Evolutionary conservation across 2,888 invertebrate species (phyloP), one percentile per base, ranked within the genome.

Genomic region (Cryptus armator): DNA sequence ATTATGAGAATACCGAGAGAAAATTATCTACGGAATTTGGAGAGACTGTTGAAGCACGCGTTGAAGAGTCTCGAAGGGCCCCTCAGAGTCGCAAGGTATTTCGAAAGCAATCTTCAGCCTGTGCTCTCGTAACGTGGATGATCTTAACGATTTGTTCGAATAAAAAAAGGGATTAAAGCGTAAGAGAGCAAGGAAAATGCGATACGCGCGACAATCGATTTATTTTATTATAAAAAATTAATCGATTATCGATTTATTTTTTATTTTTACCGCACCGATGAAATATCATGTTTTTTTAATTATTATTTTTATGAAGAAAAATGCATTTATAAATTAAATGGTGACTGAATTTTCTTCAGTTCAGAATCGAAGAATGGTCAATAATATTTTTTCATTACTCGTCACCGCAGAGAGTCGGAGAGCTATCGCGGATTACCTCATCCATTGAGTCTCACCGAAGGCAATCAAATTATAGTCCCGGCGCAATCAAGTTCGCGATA

Each of bases 391-490:
- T 92, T 90, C 90, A 91, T 92, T 90, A 90, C 9, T 32, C 66
- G n/a, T 19, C 43, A n/a, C 84, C 24, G 56, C 10, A 19, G 56
- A 24, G 56, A 56, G 24, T 4, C 83, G 86, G 84, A 86, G 87
- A n/a, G 43, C 19, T 14, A n/a, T 32, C 88, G 81, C 88, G 90
- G 89, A 92, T 92, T 91, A 90, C 89, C 87, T 87, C 86, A 86
- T 89, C 90, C 88, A 90, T 90, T 87, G 92, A 89, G 90, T 89
- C 7, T 83, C 72, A 86, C 88, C 89, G 87, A 82, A 88, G 89
- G 90, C 90, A 93, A 93, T 93, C 90, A 91, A 93, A 93, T 93
- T 92, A 91, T 92, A 93, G 92, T 92, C 92, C 92, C 92, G 90
- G 88, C 82, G 92, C 92, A 92, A 93, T 92, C 91, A 92, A 91